Base-by-base conservation (phyloP, 2,113 vertebrate genomes). In the Pelvicachromis taeniatus region DNA sequence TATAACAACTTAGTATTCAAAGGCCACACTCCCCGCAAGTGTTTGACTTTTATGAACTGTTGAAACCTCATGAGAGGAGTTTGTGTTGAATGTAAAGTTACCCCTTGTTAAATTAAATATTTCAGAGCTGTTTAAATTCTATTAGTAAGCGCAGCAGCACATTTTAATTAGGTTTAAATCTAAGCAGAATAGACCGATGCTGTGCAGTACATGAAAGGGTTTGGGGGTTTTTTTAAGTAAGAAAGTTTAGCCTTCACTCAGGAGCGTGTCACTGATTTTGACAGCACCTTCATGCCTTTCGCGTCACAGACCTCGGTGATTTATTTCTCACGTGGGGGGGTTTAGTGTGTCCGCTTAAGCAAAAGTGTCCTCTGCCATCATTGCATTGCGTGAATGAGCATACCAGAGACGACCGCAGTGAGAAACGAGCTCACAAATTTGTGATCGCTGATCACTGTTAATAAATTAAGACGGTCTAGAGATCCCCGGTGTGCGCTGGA, bases 1-100 rank as follows among this genome's bases (percentile, higher is more conserved):
- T 84, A 48, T 75, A 53, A 23, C 63, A 77, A 33, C 19, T 82
- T 86, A 5, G 50, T 82, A 88, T 89, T 91, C 83, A 77, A 29
- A 33, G 38, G 55, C 56, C 63, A 38, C 17, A 6, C 35, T 86
- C n/a, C 58, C 42, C 9, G 8, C 48, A 50, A 55, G 40, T 54
- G 55, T 68, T 58, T 83, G 81, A 85, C 80, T 88, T 81, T 75
- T 70, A 54, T 58, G n/a, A 75, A 33, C 59, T 81, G 59, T 65
- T 56, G 56, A 61, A 53, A 58, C 58, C 45, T 83, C 23, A 6
- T 55, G 77, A 40, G 68, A 82, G 45, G 45, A 29, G 52, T 54
- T 77, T 4, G 31, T 38, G 23, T 80, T 83, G 54, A 83, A 63
- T 56, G 59, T 53, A 56, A 83, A 80, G 58, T 77, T 73, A n/a